These are phyloP conservation scores for Adela reaumurella DNA, from an alignment of 2,888 invertebrate genomes.

Conservation along the genomic window DNA sequence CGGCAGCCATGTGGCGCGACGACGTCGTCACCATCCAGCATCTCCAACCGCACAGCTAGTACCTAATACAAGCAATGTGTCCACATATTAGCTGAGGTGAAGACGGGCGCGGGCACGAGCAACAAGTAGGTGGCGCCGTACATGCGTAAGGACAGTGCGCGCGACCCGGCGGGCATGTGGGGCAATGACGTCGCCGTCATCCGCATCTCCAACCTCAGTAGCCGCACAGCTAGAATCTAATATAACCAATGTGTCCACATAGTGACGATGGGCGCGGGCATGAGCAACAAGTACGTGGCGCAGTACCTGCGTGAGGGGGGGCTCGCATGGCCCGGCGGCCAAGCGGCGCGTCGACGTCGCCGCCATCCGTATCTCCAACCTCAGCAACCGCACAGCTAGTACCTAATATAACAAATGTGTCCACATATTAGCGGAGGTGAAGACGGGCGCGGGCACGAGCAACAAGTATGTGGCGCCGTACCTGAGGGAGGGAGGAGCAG, in stretches of 20 bases:
- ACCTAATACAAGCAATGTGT: no score
- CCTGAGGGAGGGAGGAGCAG: conserved; percentile 82
- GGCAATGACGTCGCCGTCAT: conserved; percentile 88
- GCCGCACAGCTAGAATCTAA: conserved; percentile 93
- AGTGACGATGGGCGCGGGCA: conserved; percentile 25
- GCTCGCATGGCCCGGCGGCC: conserved; percentile 60
- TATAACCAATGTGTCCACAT: no score
- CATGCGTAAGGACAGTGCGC: conserved; percentile 77
- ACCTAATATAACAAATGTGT: no score
- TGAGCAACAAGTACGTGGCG: conserved; percentile 76
- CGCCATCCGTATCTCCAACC: conserved; percentile 95
- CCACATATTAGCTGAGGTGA: conserved; percentile 30
- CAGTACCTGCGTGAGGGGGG: conserved; percentile 88
- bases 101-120: conserved; percentile 35
- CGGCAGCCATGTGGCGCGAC: conserved; percentile 70
- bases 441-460: conserved; percentile 35
- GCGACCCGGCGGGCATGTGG: conserved; percentile 64
- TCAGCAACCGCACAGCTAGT: conserved; percentile 94
- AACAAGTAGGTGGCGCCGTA: conserved; percentile 87
- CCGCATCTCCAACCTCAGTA: conserved; percentile 94
- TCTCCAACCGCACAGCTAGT: conserved; percentile 94
- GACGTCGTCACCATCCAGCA: conserved; percentile 89
- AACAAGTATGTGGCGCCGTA: conserved; percentile 87
- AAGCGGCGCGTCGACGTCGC: conserved; percentile 79
- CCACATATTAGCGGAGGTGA: conserved; percentile 30